Conservation (phyloP, 2,113 vertebrate species). For the Halcyon senegalensis region DNA sequence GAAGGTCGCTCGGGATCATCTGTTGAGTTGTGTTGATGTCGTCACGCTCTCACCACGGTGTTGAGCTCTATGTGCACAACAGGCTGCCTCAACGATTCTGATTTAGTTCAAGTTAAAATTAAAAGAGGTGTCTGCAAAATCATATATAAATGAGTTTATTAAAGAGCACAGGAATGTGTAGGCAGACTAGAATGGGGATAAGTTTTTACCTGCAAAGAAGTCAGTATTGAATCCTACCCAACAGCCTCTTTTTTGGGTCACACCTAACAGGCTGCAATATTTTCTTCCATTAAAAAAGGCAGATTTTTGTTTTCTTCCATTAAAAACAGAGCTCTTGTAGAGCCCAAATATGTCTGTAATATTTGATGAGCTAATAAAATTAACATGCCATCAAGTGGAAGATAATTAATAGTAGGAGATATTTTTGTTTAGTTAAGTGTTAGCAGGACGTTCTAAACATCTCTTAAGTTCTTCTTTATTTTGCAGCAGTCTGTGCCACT, state of each 20-base stretch:
- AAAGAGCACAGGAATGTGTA: neutral
- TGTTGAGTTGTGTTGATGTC: accelerated
- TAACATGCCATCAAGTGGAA: neutral
- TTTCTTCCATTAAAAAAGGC: neutral
- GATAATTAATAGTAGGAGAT: neutral
- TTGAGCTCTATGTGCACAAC: neutral
- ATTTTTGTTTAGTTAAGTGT: neutral
- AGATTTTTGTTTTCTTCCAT: neutral
- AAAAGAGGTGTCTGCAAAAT: neutral
- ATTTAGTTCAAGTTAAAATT: neutral
- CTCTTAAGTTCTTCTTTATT: neutral
- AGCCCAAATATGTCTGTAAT: neutral
- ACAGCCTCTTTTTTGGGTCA: neutral
- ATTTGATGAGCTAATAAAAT: neutral
- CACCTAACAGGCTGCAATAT: neutral
- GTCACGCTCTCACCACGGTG: neutral
- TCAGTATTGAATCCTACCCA: neutral
- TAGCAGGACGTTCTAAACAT: neutral
- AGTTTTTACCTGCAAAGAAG: neutral
- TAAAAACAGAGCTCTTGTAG: neutral
- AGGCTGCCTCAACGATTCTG: neutral
- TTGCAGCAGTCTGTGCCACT: neutral
- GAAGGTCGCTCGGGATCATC: neutral
- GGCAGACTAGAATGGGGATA: neutral
- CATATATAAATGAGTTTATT: neutral